A percentile compares a stretch with the other conserved stretches of the same genome.
These are phyloP conservation scores for Tenebrosternarchus preto DNA, from an alignment of 2,113 vertebrate genomes.

Conservation along the genomic window DNA sequence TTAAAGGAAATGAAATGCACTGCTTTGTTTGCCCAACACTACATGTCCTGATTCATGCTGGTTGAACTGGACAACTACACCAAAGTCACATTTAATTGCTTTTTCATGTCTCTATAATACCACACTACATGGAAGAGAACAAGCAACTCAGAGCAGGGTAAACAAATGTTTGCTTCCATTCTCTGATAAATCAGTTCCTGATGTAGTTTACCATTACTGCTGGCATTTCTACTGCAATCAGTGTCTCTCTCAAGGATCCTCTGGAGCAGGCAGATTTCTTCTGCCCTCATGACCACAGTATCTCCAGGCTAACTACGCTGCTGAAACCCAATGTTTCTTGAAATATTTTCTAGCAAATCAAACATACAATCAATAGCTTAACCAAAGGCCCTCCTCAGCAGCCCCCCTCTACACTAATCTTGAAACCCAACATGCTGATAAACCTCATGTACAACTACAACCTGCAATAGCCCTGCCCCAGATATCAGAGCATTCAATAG, in stretches of 20 bases:
- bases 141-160: neutral
- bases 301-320: slow-evolving; percentile 5
- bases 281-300: neutral
- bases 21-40: too few relatives aligned
- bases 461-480: neutral
- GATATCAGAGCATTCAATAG: neutral
- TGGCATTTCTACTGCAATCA: neutral
- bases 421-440: neutral
- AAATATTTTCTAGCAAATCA: slow-evolving; percentile 16
- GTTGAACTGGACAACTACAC: neutral
- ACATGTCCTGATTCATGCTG: neutral
- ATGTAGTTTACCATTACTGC: neutral
- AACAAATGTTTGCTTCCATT: neutral
- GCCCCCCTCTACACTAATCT: slow-evolving; percentile 16
- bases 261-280: neutral
- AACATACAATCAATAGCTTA: slow-evolving; percentile 22
- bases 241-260: neutral
- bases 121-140: too few relatives aligned
- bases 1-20: too few relatives aligned
- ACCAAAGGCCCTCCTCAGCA: neutral
- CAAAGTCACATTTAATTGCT: neutral
- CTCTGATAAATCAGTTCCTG: neutral
- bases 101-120: neutral
- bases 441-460: neutral
- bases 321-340: slow-evolving; percentile 3